Evolutionary conservation across 2,888 invertebrate species (phyloP).

Genomic region (Synanthedon vespiformis): DNA sequence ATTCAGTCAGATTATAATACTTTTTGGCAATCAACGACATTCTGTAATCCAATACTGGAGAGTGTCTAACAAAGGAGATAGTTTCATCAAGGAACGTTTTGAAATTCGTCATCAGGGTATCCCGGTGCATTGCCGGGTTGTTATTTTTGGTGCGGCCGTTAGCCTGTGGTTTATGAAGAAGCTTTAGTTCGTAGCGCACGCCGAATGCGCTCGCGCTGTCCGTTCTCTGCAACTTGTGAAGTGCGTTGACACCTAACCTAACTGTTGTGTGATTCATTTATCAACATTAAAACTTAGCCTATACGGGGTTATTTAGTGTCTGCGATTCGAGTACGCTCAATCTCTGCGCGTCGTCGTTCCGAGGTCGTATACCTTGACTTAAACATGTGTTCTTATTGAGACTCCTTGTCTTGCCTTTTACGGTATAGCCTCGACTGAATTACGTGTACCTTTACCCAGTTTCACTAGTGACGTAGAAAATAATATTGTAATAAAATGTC

Average conservation of each 20-base stretch:
- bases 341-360: constrained; percentile 23
- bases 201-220: constrained; percentile 39
- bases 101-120: constrained; percentile 56
- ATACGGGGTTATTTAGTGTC: constrained; percentile 36
- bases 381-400: constrained; percentile 46
- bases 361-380: constrained; percentile 60
- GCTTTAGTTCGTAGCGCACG: constrained; percentile 48
- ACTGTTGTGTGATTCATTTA: constrained; percentile 63
- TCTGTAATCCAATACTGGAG: background rate
- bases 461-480: constrained; percentile 40
- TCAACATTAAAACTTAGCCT: constrained; percentile 37
- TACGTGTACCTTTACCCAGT: constrained; percentile 57
- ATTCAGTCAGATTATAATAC: too few relatives aligned
- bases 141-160: constrained; percentile 60
- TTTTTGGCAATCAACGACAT: background rate
- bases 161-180: constrained; percentile 47
- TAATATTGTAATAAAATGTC: constrained; percentile 63
- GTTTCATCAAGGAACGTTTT: constrained; percentile 15
- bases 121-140: constrained; percentile 61
- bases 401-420: constrained; percentile 58
- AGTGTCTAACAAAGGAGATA: constrained; percentile 18
- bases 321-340: constrained; percentile 48
- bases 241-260: constrained; percentile 60
- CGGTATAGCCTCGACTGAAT: constrained; percentile 50
- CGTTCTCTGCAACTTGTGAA: constrained; percentile 48